Percentiles rank a stretch among this genome's conserved stretches.
These are phyloP conservation scores for Asobara japonica DNA, from an alignment of 1,140 invertebrate genomes.

Conservation along the genomic window DNA sequence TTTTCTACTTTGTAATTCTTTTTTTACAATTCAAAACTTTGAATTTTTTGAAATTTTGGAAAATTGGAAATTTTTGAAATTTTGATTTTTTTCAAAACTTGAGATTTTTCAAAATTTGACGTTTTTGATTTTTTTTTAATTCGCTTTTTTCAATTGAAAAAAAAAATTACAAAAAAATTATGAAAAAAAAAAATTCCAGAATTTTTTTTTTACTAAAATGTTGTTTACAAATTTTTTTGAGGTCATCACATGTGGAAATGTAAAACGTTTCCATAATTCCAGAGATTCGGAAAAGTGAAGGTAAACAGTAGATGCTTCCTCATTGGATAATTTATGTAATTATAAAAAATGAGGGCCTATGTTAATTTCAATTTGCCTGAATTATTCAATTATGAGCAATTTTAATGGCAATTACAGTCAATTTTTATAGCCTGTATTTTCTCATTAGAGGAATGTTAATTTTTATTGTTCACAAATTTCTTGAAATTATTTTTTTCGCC, in stretches of 20 bases:
- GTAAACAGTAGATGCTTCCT: neutral
- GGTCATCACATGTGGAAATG: neutral
- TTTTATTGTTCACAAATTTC: neutral
- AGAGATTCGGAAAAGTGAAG: neutral
- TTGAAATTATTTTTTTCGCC: neutral
- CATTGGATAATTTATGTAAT: neutral
- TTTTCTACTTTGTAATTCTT: too few species aligned
- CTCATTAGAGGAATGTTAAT: neutral
- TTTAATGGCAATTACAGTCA: neutral
- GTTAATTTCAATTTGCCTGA: neutral
- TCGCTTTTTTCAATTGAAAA: too few species aligned
- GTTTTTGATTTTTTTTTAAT: neutral
- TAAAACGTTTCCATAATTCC: neutral
- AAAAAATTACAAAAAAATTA: too few species aligned
- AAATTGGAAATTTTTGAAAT: too few species aligned
- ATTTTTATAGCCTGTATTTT: too few species aligned
- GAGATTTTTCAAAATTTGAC: too few species aligned
- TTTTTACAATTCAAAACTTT: too few species aligned
- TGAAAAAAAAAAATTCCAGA: neutral
- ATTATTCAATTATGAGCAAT: constrained; percentile 1
- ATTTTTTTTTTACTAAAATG: neutral
- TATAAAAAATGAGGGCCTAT: neutral
- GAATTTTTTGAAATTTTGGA: too few species aligned
- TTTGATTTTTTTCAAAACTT: too few species aligned
- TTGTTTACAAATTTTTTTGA: neutral